Evolutionary conservation across 1,140 invertebrate genomes (phyloP), one percentile per base, ranked within the genome.

Genomic region (Euschistus heros): DNA sequence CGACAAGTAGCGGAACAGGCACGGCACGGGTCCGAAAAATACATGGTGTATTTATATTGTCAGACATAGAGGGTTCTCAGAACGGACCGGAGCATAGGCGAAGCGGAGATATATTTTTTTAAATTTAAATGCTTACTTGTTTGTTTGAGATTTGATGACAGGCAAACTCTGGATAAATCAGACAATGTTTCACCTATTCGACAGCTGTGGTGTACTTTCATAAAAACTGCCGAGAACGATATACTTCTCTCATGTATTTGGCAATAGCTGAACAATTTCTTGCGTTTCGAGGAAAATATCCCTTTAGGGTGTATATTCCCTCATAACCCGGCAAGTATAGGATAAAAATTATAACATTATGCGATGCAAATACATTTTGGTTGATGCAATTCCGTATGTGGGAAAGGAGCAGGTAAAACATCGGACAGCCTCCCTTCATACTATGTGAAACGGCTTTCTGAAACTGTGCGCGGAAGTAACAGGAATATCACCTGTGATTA

Each of bases 241-340:
- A 73, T 66, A 67, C 65, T 18, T 63, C 71, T 17, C 65, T 71
- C 20, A 33, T 60, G 50, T 70, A 68, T 54, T 62, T 67, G 0
- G 70, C 68, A 33, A 68, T 75, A 26, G 73, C 75, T 68, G 74
- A 76, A 68, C 69, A 70, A 17, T 65, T 76, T 14, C 46, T 76
- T 0, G 59, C 68, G 14, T 78, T 78, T 70, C 60, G 74, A 44
- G 76, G 75, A 14, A 33, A 70, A n/a, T 76, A 74, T 63, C 65
- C 62, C 26, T 75, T 78, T 62, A 67, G 71, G 27, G 72, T 75
- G 64, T 78, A 77, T 65, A 77, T 80, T 61, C 75, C 76, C 30
- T 70, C 63, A 26, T 74, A 76, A 66, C 69, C 67, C 17, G 62
- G 62, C 42, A 69, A 69, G 61, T 70, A 71, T 44, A n/a, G n/a